Base-by-base conservation (phyloP, 2,113 vertebrate species). In the Loxodonta africana region DNA sequence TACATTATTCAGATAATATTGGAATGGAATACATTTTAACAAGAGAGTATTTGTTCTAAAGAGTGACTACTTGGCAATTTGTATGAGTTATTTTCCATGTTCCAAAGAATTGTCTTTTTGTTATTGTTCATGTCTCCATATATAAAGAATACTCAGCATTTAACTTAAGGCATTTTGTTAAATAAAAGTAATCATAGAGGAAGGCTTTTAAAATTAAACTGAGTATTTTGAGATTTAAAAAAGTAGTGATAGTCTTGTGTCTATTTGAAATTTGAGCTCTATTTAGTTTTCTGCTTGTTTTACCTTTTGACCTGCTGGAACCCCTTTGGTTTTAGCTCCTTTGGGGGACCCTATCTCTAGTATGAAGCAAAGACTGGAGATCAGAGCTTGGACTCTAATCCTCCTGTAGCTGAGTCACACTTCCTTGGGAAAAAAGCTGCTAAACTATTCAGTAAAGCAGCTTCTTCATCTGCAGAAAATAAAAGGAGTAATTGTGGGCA, bases 281-380 rank as follows among this genome's bases (percentile, higher is more conserved):
- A 53, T 33, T 71, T 92, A 48, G n/a, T 89, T 92, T 96, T 83
- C 46, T 96, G 48, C 67, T 95, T 25, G 53, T 65, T 92, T 94
- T 74, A 63, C 73, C 67, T 63, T 93, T 85, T 93, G 80, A 90
- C 23, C 21, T 67, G 9, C 25, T 69, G 48, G 26, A 63, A 37
- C 7, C 3, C 10, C 26, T 86, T 90, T 67, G n/a, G 20, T 44
- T 82, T 95, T 83, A 92, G 92, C 20, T 76, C 23, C 9, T 83
- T 80, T 33, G 3, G 20, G 63, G 62, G 46, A 15, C 23, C 26
- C 14, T 17, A 3, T 63, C n/a, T 83, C 53, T 94, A 63, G 17
- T 44, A 33, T 41, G 71, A 74, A 83, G 73, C 44, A 86, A 26
- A 94, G 82, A 90, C 8, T 93, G 28, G 73, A 63, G 25, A 44